Conservation (phyloP, 2,888 invertebrate species). For the Alsophila aescularia region DNA sequence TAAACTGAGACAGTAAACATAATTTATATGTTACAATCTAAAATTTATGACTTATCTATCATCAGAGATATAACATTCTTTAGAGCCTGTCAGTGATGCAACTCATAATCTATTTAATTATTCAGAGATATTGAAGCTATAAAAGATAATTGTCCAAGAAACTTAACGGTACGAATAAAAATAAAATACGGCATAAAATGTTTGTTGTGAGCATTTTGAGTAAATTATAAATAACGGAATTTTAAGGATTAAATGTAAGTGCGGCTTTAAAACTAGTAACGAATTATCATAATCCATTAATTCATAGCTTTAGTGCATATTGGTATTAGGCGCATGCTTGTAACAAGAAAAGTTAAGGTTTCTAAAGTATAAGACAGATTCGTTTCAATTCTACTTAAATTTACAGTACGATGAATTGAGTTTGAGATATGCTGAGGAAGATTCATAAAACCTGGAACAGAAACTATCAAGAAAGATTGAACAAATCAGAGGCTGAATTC, state of each 20-base stretch:
- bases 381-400: not conserved
- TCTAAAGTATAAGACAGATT: not conserved
- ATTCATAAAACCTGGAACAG: not conserved
- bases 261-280: conserved; percentile 25
- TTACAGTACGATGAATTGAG: not conserved
- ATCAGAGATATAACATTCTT: conserved; percentile 26
- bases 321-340: not conserved
- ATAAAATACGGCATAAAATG: conserved; percentile 28
- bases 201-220: conserved; percentile 24
- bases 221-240: conserved; percentile 35
- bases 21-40: conserved; percentile 24
- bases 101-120: conserved; percentile 34
- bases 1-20: conserved; percentile 27
- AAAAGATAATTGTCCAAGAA: conserved; percentile 31
- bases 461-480: not conserved
- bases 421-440: not conserved
- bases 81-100: conserved; percentile 16
- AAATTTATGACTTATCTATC: conserved; percentile 34
- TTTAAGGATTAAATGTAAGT: conserved; percentile 26
- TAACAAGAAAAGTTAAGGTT: not conserved
- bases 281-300: conserved; percentile 25
- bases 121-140: conserved; percentile 26
- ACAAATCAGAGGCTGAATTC: conserved; percentile 1
- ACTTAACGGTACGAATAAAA: conserved; percentile 29
- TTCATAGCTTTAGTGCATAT: conserved; percentile 20